A percentile compares a stretch with the other conserved stretches of the same genome.
Evolutionary conservation across 1,140 invertebrate species (phyloP).

Genomic region (Coptotermes formosanus): DNA sequence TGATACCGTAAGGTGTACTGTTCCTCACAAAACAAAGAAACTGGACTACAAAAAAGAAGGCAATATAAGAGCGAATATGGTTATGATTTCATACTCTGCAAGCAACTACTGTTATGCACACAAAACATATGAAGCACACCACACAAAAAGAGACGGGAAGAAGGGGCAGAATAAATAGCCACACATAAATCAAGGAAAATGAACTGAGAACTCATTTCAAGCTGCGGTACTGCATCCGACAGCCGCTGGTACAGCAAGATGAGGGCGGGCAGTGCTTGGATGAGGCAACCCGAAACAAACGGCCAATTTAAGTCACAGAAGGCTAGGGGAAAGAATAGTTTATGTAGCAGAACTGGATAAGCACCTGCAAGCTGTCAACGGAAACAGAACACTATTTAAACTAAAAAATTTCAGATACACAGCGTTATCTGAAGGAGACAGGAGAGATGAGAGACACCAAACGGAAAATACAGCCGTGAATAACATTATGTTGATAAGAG

Average conservation of each 20-base stretch:
- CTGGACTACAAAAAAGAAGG: too few species aligned
- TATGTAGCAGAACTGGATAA: neutral
- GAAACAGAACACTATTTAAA: neutral
- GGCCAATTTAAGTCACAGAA: neutral
- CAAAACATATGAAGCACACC: neutral
- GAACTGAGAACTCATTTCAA: neutral
- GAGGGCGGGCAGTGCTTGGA: neutral
- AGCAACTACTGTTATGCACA: neutral
- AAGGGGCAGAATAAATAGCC: neutral
- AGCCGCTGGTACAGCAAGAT: neutral
- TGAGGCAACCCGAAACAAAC: neutral
- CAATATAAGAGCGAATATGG: too few species aligned
- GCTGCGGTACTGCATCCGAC: neutral
- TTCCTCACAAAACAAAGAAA: too few species aligned
- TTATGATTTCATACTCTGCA: too few species aligned
- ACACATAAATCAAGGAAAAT: slow-evolving; percentile 3
- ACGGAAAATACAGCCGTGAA: neutral
- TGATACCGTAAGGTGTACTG: too few species aligned
- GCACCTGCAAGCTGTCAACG: neutral
- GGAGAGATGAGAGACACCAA: neutral
- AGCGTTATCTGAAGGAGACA: neutral
- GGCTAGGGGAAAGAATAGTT: neutral
- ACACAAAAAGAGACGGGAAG: neutral
- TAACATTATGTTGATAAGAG: neutral
- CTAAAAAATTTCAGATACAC: neutral